phyloP scores from a whole-genome alignment of 2,888 invertebrate species.

The Molorchus minor region DNA sequence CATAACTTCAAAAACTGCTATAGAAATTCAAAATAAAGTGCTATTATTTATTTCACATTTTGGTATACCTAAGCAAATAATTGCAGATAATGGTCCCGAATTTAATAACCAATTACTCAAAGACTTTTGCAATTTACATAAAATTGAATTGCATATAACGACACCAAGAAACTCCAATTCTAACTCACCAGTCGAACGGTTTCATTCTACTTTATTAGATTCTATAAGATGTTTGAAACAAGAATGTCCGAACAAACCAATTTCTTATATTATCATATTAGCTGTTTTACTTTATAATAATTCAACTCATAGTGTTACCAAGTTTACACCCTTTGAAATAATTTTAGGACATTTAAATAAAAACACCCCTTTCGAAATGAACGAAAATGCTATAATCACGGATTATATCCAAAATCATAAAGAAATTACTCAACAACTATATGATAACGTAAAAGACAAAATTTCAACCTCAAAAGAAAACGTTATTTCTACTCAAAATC shows the following conservation, averaged over 20 bases:
- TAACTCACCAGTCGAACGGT: slow-evolving; percentile 11
- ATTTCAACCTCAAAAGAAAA: too few species aligned
- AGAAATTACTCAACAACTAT: neutral
- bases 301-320: slow-evolving; percentile 9
- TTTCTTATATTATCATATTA: neutral
- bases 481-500: too few species aligned
- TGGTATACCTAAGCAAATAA: slow-evolving; percentile 9
- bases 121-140: slow-evolving; percentile 11
- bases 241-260: slow-evolving; percentile 1
- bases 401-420: neutral
- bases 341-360: slow-evolving; percentile 9
- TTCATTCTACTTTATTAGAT: slow-evolving; percentile 14
- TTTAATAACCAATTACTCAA: slow-evolving; percentile 12
- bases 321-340: slow-evolving; percentile 6
- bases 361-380: slow-evolving; percentile 5
- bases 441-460: too few species aligned
- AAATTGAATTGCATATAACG: slow-evolving; percentile 18
- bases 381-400: neutral
- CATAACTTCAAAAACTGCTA: neutral
- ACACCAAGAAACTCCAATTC: slow-evolving; percentile 12
- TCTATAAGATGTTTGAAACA: slow-evolving; percentile 7
- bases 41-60: slow-evolving; percentile 5
- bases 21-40: neutral
- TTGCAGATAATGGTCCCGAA: slow-evolving; percentile 16
- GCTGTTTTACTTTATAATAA: slow-evolving; percentile 4